Percentiles rank a stretch among this genome's conserved stretches.
Evolutionary conservation across 2,888 invertebrate species (phyloP).

Genomic region (Darwinula stevensoni): DNA sequence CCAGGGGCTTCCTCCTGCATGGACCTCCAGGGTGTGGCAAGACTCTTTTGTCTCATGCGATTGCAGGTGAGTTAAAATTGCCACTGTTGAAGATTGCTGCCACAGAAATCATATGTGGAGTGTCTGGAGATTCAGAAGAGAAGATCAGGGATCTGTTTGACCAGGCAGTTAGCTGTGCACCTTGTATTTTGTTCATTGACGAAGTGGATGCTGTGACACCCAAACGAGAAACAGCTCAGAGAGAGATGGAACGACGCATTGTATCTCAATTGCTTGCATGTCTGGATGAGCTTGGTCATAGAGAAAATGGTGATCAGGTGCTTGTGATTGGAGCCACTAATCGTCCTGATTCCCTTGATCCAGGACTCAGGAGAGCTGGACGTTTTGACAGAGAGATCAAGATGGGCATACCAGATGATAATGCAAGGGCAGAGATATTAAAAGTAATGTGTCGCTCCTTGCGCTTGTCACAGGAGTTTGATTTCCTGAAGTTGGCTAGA

Average conservation of each 20-base stretch:
- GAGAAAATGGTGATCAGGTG: slow-evolving; percentile 27
- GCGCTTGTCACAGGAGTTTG: slow-evolving; percentile 33
- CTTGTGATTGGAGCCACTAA: slow-evolving; percentile 87
- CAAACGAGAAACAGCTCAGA: slow-evolving; percentile 58
- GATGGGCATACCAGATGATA: slow-evolving; percentile 67
- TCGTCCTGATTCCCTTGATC: slow-evolving; percentile 68
- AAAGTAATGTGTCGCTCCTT: slow-evolving; percentile 35
- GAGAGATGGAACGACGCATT: slow-evolving; percentile 85
- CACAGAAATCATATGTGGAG: slow-evolving; percentile 71
- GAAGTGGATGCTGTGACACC: slow-evolving; percentile 90
- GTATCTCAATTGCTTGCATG: slow-evolving; percentile 71
- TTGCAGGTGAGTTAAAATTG: slow-evolving; percentile 53
- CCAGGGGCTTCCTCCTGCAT: slow-evolving; percentile 66
- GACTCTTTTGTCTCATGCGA: slow-evolving; percentile 25
- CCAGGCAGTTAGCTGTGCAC: slow-evolving; percentile 36
- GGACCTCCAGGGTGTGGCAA: slow-evolving; percentile 86
- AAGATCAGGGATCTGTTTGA: slow-evolving; percentile 71
- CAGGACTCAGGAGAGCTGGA: slow-evolving; percentile 64
- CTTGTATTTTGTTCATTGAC: slow-evolving; percentile 72
- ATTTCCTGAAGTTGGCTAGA: slow-evolving; percentile 39
- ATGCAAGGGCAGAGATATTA: slow-evolving; percentile 49
- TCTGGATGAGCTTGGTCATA: slow-evolving; percentile 34
- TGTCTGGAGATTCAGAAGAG: slow-evolving; percentile 86
- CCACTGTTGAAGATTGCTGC: slow-evolving; percentile 63
- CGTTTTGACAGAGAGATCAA: slow-evolving; percentile 80